A percentile compares a stretch with the other conserved stretches of the same genome.
Evolutionary conservation across 1,140 invertebrate genomes (phyloP).

Genomic region (Lepidurus apus): DNA sequence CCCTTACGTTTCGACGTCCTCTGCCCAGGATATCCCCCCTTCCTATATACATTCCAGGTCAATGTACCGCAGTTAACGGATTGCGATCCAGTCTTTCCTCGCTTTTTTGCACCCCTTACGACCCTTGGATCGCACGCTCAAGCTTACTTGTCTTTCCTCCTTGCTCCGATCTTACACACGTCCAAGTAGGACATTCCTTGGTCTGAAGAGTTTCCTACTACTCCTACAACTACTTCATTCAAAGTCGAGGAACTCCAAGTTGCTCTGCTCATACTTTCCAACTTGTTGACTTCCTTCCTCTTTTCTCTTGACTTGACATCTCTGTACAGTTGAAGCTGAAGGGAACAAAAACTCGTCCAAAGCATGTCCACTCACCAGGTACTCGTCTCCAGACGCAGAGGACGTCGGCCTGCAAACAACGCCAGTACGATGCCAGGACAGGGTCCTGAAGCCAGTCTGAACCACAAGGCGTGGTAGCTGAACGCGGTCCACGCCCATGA

Average conservation of each 20-base stretch:
- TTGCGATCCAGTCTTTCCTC: not conserved
- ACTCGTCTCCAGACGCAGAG: conserved; percentile 89
- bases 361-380: conserved; percentile 42
- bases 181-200: too few species aligned
- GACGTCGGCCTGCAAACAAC: conserved; percentile 88
- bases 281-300: too few species aligned
- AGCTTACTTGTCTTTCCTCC: not conserved
- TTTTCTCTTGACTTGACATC: too few species aligned
- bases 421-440: conserved; percentile 83
- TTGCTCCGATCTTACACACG: not conserved
- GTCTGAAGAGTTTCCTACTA: too few species aligned
- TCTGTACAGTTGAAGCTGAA: conserved; percentile 44
- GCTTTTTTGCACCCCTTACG: not conserved
- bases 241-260: too few species aligned
- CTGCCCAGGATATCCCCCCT: not conserved
- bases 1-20: not conserved
- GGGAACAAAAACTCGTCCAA: conserved; percentile 52
- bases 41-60: not conserved
- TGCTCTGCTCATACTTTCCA: too few species aligned
- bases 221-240: too few species aligned
- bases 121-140: not conserved
- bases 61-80: not conserved
- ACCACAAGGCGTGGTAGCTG: conserved; percentile 29
- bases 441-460: conserved; percentile 81
- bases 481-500: not conserved